These are phyloP conservation scores for Oryzias woworae DNA, from an alignment of 2,113 vertebrate species.

Conservation along the genomic window DNA sequence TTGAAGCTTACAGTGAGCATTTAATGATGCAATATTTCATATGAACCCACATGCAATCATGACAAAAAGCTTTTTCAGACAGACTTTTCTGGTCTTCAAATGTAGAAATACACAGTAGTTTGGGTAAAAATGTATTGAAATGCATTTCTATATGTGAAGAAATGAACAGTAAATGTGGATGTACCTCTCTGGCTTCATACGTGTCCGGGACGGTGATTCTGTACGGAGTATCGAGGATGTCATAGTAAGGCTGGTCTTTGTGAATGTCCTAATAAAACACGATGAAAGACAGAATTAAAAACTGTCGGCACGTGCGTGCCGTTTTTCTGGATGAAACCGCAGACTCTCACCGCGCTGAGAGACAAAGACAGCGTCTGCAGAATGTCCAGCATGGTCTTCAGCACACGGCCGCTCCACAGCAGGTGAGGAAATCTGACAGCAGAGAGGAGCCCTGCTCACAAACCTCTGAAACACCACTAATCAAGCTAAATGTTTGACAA, in stretches of 20 bases:
- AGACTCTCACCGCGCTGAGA: slow-evolving; percentile 88
- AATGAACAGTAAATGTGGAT: not conserved
- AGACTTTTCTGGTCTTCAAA: no score
- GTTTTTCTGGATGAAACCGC: no score
- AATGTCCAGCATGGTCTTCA: slow-evolving; percentile 98
- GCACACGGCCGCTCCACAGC: slow-evolving; percentile 94
- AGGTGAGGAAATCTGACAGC: slow-evolving; percentile 89
- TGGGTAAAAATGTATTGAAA: no score
- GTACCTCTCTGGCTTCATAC: slow-evolving; percentile 92
- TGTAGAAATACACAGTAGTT: no score
- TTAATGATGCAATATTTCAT: no score
- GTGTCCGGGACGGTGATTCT: slow-evolving; percentile 96
- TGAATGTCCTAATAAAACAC: slow-evolving; percentile 87
- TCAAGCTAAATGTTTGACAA: no score
- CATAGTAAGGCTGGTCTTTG: slow-evolving; percentile 97
- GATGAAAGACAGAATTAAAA: not conserved
- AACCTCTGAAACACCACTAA: not conserved
- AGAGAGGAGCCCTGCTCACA: not conserved
- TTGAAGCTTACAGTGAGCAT: no score
- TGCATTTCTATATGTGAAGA: no score
- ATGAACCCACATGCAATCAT: no score
- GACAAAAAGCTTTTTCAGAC: no score
- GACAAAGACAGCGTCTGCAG: slow-evolving; percentile 96
- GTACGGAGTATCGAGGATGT: slow-evolving; percentile 94
- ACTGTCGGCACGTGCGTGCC: not conserved